phyloP scores from a whole-genome alignment of 2,113 vertebrate species.

The Lagopus muta region DNA sequence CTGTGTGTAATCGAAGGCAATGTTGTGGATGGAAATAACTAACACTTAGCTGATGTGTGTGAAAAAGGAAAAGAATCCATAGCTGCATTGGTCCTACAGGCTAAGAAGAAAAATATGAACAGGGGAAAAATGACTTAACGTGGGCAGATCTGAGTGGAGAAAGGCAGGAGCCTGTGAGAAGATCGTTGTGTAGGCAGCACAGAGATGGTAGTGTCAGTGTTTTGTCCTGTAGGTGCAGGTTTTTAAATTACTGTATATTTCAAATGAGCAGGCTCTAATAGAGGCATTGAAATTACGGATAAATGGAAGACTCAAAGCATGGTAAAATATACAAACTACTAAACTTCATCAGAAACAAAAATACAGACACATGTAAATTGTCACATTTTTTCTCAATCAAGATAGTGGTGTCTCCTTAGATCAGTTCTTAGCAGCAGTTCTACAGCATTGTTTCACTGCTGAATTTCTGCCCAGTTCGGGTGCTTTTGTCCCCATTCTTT shows the following conservation, averaged over 20 bases:
- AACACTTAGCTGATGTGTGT: conserved; percentile 23
- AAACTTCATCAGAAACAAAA: background rate
- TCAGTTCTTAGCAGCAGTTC: background rate
- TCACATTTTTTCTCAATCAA: background rate
- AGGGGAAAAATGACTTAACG: background rate
- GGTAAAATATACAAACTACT: background rate
- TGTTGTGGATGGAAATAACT: conserved; percentile 31
- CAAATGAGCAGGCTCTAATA: background rate
- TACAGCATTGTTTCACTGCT: background rate
- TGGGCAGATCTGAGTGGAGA: background rate
- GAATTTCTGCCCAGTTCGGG: background rate
- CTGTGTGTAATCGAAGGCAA: background rate
- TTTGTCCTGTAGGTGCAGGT: background rate
- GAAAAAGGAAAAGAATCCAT: conserved; percentile 19
- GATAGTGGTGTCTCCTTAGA: background rate
- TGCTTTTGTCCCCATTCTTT: background rate
- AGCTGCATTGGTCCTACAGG: background rate
- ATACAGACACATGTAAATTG: no score
- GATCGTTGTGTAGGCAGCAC: background rate
- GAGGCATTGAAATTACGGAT: background rate
- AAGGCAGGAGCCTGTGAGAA: background rate
- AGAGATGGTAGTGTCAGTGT: background rate
- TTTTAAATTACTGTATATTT: background rate
- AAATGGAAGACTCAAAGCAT: background rate
- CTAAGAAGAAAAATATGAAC: background rate